Conservation (phyloP, 2,113 vertebrate genomes). For the Pygoscelis adeliae region DNA sequence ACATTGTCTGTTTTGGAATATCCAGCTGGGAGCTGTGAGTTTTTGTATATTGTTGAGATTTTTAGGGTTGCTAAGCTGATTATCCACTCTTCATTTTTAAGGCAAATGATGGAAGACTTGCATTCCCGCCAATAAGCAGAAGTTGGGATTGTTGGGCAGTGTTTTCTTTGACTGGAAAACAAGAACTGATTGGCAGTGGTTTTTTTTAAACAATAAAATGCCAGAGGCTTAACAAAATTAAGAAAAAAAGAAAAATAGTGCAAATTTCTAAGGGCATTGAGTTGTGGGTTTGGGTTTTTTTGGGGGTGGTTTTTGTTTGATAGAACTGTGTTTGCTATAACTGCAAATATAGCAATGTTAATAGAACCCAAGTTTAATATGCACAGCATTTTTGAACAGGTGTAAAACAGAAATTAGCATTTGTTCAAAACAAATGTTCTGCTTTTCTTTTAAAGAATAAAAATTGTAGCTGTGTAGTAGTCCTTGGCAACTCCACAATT, state of each 20-base stretch:
- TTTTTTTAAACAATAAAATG: neutral
- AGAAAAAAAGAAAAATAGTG: neutral
- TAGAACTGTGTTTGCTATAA: neutral
- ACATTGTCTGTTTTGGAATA: neutral
- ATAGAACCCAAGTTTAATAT: neutral
- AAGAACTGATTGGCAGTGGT: neutral
- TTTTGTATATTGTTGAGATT: neutral
- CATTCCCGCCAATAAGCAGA: neutral
- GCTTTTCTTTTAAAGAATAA: neutral
- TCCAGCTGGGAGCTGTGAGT: neutral
- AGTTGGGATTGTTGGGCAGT: neutral
- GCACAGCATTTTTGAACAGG: neutral
- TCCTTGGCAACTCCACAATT: neutral
- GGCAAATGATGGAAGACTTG: neutral
- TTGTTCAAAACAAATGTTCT: neutral
- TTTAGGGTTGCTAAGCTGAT: neutral
- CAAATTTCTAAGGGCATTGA: accelerated
- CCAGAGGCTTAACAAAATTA: neutral
- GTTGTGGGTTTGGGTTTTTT: neutral
- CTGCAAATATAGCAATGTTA: neutral
- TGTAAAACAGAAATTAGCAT: neutral
- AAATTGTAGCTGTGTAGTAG: neutral
- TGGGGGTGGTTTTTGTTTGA: neutral
- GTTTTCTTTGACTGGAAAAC: neutral
- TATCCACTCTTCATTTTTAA: neutral